Evolutionary conservation across 2,113 vertebrate species (phyloP).

Genomic region (Vulpes vulpes): DNA sequence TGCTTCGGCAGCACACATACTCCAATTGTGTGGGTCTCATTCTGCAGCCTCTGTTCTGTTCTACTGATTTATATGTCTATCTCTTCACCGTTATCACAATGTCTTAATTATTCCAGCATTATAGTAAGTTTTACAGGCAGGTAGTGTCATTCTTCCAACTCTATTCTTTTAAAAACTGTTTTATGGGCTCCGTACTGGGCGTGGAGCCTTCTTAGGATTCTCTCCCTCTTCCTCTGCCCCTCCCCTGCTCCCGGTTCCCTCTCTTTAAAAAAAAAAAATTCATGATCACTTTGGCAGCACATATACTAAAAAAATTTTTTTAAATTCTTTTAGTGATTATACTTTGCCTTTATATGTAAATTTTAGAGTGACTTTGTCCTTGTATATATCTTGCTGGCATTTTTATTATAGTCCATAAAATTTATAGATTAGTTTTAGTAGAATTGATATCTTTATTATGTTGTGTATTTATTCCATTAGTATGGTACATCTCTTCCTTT

Average conservation of each 20-base stretch:
- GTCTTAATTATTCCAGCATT: not conserved
- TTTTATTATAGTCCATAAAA: not conserved
- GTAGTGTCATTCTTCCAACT: not conserved
- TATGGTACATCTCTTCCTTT: not conserved
- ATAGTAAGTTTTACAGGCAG: not conserved
- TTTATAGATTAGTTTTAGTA: not conserved
- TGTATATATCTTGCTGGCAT: not conserved
- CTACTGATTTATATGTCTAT: not conserved
- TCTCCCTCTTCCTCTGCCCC: no score
- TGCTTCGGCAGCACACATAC: no score
- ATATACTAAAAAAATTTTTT: no score
- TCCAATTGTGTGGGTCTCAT: not conserved
- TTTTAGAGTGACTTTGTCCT: not conserved
- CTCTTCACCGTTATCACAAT: not conserved
- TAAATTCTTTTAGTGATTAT: not conserved
- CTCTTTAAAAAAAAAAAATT: no score
- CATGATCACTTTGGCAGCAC: no score
- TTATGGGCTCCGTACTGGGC: not conserved
- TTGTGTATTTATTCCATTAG: not conserved
- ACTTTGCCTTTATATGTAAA: not conserved
- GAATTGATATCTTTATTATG: not conserved
- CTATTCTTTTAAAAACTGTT: not conserved
- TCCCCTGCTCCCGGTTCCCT: no score
- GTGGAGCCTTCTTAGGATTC: no score
- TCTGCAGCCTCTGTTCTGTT: not conserved